A percentile compares a stretch with the other conserved stretches of the same genome.
These are phyloP conservation scores for Tigriopus californicus DNA, from an alignment of 2,888 invertebrate genomes.

Conservation along the genomic window DNA sequence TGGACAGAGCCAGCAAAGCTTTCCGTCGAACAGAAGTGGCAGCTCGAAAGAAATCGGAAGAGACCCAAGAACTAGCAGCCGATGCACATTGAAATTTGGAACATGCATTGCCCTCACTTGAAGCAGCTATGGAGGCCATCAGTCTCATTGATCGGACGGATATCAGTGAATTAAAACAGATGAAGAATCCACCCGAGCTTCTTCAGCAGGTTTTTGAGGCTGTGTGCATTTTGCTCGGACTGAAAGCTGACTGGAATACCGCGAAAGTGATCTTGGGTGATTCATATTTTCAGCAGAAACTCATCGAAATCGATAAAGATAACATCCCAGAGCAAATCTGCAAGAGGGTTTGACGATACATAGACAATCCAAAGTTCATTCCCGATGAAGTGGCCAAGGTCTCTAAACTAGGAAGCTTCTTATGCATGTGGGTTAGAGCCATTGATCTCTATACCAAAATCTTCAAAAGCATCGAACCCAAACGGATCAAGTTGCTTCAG, in stretches of 20 bases:
- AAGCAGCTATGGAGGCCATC: constrained; percentile 61
- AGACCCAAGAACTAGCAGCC: constrained; percentile 54
- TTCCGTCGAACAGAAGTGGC: constrained; percentile 64
- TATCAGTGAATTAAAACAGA: constrained; percentile 71
- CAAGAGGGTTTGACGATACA: constrained; percentile 58
- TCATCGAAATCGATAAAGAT: constrained; percentile 71
- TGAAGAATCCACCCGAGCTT: constrained; percentile 65
- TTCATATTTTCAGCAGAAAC: constrained; percentile 55
- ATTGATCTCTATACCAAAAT: constrained; percentile 75
- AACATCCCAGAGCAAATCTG: constrained; percentile 54
- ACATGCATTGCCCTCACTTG: constrained; percentile 64
- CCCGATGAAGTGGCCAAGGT: constrained; percentile 67
- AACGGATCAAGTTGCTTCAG: constrained; percentile 46
- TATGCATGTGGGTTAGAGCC: constrained; percentile 82
- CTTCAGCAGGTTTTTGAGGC: constrained; percentile 83
- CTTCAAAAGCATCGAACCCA: constrained; percentile 68
- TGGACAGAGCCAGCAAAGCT: constrained; percentile 55
- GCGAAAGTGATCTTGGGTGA: constrained; percentile 64
- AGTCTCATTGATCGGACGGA: constrained; percentile 71
- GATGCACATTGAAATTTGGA: constrained; percentile 74
- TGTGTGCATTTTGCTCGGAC: constrained; percentile 58
- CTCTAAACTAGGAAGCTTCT: constrained; percentile 67
- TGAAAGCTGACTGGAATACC: constrained; percentile 66
- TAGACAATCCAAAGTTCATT: constrained; percentile 64
- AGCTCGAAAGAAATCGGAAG: constrained; percentile 69